Percentiles rank a stretch among this genome's conserved stretches.
Evolutionary conservation across 2,113 vertebrate genomes (phyloP).

Genomic region (Eubucco bourcierii): DNA sequence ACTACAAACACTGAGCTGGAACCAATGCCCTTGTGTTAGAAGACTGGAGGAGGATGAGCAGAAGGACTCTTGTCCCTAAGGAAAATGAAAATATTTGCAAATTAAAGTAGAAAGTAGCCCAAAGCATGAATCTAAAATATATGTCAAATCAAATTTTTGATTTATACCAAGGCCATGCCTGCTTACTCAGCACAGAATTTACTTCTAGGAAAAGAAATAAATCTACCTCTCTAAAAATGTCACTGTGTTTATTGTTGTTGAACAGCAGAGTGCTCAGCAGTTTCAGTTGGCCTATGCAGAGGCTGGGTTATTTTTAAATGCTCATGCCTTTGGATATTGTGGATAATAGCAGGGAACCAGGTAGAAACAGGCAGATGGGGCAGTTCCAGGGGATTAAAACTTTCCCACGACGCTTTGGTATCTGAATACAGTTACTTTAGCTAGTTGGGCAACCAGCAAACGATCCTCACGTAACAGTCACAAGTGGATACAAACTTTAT

Average conservation of each 20-base stretch:
- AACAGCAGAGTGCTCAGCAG: slow-evolving; percentile 12
- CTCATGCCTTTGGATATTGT: background rate
- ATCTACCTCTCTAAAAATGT: slow-evolving; percentile 34
- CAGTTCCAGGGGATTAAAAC: background rate
- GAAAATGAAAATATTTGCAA: slow-evolving; percentile 9
- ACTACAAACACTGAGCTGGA: background rate
- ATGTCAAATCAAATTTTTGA: background rate
- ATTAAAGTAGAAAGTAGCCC: background rate
- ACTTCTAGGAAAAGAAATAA: slow-evolving; percentile 31
- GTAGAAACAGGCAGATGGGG: background rate
- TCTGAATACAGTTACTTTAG: background rate
- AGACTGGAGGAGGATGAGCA: background rate
- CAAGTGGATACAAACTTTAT: background rate
- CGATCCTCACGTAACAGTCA: background rate
- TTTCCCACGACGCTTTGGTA: background rate
- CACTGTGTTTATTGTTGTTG: slow-evolving; percentile 25
- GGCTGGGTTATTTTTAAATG: accelerated
- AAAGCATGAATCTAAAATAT: background rate
- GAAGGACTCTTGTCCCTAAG: background rate
- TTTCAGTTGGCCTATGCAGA: background rate
- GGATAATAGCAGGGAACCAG: background rate
- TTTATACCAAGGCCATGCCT: slow-evolving; percentile 7
- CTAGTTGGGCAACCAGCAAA: background rate
- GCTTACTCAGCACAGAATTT: slow-evolving; percentile 23
- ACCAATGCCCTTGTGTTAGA: background rate